Base-by-base conservation (phyloP, 92 coral and sea anemone species). In the Epizoanthus ramosus region DNA sequence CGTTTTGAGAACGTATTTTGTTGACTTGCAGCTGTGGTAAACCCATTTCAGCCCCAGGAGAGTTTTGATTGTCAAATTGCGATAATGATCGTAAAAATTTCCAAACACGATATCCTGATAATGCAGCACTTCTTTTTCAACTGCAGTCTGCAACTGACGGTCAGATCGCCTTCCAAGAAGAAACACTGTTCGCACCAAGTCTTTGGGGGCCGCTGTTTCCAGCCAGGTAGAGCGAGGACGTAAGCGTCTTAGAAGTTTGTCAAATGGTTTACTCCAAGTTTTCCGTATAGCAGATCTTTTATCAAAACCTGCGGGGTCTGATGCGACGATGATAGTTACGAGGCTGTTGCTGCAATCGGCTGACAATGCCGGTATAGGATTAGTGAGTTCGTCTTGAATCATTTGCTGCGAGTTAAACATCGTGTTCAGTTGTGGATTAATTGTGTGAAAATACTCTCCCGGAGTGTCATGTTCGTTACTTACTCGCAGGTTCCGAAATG, bases 261-360 rank as follows among this genome's bases (percentile, higher is more conserved):
- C 35, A 65, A 65, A 66, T n/a, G 50, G 72, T 19, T 67, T 67
- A 33, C 72, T 24, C 72, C 72, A 67, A 9, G 47, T 33, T 25
- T 67, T 37, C 19, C 72, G 72, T 67, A 67, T 67, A 16, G 50
- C n/a, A 1, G 72, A 33, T 67, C 72, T 67, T n/a, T 45, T 67
- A 31, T 67, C 72, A 67, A 67, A 25, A 19, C 22, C 37, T 0
- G 35, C 8, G 7, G 72, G 72, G 50, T 67, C 50, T 37, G 72
- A 67, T 45, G 47, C 72, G 12, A 67, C 50, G 17, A 67, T 7
- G 15, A 67, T n/a, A 14, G 28, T 19, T 14, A 67, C 21, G 8
- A 67, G n/a, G 14, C 10, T 25, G 3, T 33, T 33, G 8, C 72
- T 24, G 37, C 72, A 67, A 8, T 43, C 28, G 8, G 47, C 39